These are phyloP conservation scores for Parnassius apollo DNA, from an alignment of 2,888 invertebrate species.

Conservation along the genomic window DNA sequence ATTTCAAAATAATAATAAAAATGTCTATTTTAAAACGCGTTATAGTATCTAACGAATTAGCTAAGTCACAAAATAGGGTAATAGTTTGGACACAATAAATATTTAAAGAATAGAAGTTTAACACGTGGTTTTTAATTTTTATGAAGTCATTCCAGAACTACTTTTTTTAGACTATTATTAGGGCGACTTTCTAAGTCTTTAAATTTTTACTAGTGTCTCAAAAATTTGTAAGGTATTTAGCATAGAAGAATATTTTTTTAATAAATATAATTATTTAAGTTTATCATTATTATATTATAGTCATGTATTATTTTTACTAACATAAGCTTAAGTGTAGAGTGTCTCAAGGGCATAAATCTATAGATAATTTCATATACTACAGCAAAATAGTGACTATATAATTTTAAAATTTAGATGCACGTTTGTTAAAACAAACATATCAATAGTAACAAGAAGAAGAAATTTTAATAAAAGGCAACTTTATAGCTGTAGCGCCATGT, in stretches of 20 bases:
- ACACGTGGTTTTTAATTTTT: conserved; percentile 26
- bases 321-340: conserved; percentile 57
- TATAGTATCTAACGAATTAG: conserved; percentile 7
- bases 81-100: background rate
- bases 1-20: background rate
- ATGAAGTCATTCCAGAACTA: conserved; percentile 50
- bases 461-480: conserved; percentile 41
- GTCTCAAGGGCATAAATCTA: conserved; percentile 66
- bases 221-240: conserved; percentile 73
- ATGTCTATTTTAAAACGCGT: conserved; percentile 9
- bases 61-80: conserved; percentile 1
- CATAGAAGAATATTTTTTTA: conserved; percentile 78
- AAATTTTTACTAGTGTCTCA: conserved; percentile 55
- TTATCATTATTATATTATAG: conserved; percentile 50
- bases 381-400: conserved; percentile 55
- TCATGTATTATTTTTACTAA: conserved; percentile 55
- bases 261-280: conserved; percentile 67
- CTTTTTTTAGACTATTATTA: conserved; percentile 40
- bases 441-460: background rate
- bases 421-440: conserved; percentile 47
- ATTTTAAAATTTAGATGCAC: conserved; percentile 47
- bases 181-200: conserved; percentile 67
- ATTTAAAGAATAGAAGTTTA: conserved; percentile 4
- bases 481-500: conserved; percentile 33
- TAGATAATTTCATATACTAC: conserved; percentile 58